Base-by-base conservation (phyloP, 2,797 vertebrate species). In the Hybognathus amarus region DNA sequence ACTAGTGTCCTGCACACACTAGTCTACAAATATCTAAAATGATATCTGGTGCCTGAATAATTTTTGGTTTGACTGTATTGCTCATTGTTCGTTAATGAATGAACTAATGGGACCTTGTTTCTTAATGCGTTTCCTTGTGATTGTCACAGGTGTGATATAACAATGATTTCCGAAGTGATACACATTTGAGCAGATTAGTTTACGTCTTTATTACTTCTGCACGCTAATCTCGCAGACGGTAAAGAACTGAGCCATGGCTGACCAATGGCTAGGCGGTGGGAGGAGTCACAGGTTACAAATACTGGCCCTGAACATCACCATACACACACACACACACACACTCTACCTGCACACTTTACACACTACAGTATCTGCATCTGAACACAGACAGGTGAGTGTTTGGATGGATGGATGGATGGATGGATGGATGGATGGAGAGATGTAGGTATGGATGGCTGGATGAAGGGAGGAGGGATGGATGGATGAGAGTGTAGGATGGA, bases 331-430 rank as follows among this genome's bases (percentile, higher is more conserved):
- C 42, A 36, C 54, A 3, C n/a, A 40, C 40, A 33, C 42, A 27
- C 54, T 56, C 42, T 71, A 77, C 64, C 82, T 63, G 36, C 24
- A 81, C n/a, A n/a, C n/a, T n/a, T n/a, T n/a, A n/a, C 82, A 70
- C 76, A 15, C 67, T 79, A 3, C 67, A 22, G 3, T 36, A 54
- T 54, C 68, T 45, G 22, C n/a, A 12, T 45, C 40, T 50, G n/a
- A 73, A 40, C 33, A 45, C 64, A 42, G 71, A 30, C 90, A 86
- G 90, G 91, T 91, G 83, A 88, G 90, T 88, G 17, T 54, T n/a
- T n/a, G n/a, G n/a, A n/a, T n/a, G n/a, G n/a, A n/a, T n/a, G n/a
- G n/a, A 75, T 40, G 1, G 17, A 18, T 20, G 52, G 5, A 22
- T 20, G 7, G 50, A 22, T 9, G 7, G 50, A 54, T 22, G 8